Base-by-base conservation (phyloP, 2,888 invertebrate species). In the Campoplex capitator region DNA sequence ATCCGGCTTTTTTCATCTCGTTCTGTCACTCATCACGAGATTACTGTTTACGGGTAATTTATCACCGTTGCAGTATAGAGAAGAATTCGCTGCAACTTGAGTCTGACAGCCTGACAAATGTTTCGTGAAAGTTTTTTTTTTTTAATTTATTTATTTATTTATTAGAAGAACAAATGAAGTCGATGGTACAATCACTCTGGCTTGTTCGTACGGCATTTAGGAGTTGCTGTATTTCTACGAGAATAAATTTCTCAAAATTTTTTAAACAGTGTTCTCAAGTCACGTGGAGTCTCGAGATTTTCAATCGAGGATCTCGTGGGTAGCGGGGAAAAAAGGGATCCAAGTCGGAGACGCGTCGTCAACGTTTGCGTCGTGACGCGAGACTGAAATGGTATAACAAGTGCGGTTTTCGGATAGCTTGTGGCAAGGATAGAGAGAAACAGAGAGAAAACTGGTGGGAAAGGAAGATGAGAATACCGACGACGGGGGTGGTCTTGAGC, bases 331-430 rank as follows among this genome's bases (percentile, higher is more conserved):
- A 87, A 81, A 83, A 38, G 71, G 81, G 62, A 54, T 65, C 77
- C 51, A 70, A 48, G 79, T 86, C 85, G 35, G 68, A 81, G 84
- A 75, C 54, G 79, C 89, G 89, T 90, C 89, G 89, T 88, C 89
- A 89, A 90, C 90, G 89, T 88, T 89, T 90, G 89, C 90, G 92
- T 90, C 90, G 90, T 88, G 90, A 90, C 91, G 91, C 91, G 90
- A 87, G 87, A 92, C 91, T 92, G 90, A 89, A 89, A 89, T 87
- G 85, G 85, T 83, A 78, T 82, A 74, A 86, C 89, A 87, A 87
- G 90, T 89, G 89, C 87, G 90, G 89, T 89, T 91, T 90, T 90
- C 88, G 89, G 89, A 87, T 83, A 74, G 89, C 85, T 80, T 67
- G 82, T 80, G 83, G 79, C 79, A 11, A 54, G 54, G 75, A 79